These are phyloP conservation scores for Rhea americana DNA, from an alignment of 2,113 vertebrate genomes.

Conservation along the genomic window DNA sequence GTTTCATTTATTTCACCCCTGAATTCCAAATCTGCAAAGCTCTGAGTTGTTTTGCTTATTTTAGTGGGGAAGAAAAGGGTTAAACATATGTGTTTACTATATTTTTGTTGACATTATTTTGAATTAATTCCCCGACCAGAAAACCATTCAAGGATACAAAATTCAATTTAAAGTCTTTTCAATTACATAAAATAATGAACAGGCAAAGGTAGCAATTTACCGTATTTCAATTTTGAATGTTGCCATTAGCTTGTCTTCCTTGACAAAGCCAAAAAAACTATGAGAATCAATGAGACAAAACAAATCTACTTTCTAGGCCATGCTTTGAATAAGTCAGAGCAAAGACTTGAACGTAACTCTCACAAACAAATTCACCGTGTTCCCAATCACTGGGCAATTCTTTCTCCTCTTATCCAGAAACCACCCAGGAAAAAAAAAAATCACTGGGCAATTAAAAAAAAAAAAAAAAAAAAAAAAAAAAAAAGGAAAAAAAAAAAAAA, in stretches of 20 bases:
- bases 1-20: not conserved
- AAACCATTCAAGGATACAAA: slow-evolving; percentile 27
- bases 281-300: not conserved
- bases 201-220: slow-evolving; percentile 49
- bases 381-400: not conserved
- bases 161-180: slow-evolving; percentile 48
- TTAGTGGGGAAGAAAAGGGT: not conserved
- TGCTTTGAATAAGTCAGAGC: slow-evolving; percentile 2
- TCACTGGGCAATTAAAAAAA: too few relatives aligned
- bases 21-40: not conserved
- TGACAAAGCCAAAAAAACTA: slow-evolving; percentile 34
- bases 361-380: not conserved
- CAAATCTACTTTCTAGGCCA: not conserved
- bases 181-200: slow-evolving; percentile 62
- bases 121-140: slow-evolving; percentile 15
- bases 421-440: not conserved
- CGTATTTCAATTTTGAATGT: slow-evolving; percentile 25
- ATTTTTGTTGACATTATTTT: slow-evolving; percentile 8
- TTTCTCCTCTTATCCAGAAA: not conserved
- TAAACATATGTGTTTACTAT: not conserved
- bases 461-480: not conserved
- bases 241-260: slow-evolving; percentile 42
- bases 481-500: not conserved
- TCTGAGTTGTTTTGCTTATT: not conserved
- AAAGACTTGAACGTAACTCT: not conserved